phyloP scores from a whole-genome alignment of 2,113 vertebrate species.

The Dinomys branickii region DNA sequence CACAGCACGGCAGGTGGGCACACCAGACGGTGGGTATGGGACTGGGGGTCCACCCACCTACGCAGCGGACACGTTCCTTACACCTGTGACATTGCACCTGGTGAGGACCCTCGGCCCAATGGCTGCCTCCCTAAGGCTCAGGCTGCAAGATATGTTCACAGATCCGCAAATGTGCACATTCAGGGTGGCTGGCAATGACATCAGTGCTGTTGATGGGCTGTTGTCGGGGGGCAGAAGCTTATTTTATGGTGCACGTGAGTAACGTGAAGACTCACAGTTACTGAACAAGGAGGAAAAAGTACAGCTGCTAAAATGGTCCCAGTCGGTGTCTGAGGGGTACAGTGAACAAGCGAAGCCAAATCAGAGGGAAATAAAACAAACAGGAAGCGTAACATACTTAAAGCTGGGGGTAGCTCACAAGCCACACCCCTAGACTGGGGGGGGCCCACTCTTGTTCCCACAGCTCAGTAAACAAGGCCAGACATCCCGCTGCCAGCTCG shows the following conservation, averaged over 20 bases:
- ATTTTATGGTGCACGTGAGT: neutral
- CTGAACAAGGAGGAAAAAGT: neutral
- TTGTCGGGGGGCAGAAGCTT: neutral
- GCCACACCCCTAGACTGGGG: neutral
- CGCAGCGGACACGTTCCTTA: neutral
- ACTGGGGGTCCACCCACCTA: neutral
- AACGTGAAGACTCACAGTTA: accelerated
- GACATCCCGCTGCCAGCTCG: neutral
- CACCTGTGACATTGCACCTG: neutral
- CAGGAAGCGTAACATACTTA: neutral
- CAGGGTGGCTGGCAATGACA: accelerated
- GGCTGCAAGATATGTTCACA: neutral
- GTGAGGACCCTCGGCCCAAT: neutral
- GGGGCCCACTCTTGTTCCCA: neutral
- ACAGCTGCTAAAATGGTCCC: neutral
- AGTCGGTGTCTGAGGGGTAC: accelerated
- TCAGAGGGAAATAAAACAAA: neutral
- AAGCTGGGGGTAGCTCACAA: neutral
- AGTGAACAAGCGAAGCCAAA: neutral
- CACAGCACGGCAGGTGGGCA: accelerated
- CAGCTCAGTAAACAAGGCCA: neutral
- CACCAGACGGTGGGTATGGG: neutral
- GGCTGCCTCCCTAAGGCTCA: neutral
- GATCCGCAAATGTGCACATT: neutral
- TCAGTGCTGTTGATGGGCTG: accelerated